phyloP scores from a whole-genome alignment of 2,797 vertebrate species.

The Ambastaia sidthimunki region DNA sequence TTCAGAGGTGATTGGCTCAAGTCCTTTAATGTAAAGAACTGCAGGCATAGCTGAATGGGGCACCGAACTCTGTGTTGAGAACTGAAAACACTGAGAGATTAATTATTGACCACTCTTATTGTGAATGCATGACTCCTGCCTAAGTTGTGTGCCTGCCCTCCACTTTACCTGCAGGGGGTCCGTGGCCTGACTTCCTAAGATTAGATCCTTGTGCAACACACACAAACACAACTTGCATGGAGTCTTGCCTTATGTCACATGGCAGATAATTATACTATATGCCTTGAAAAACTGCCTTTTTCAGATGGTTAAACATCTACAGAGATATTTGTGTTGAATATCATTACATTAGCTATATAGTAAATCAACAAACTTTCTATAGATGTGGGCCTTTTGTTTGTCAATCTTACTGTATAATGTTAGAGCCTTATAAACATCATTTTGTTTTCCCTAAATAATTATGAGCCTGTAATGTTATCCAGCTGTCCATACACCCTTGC shows the following conservation, averaged over 20 bases:
- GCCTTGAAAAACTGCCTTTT: not conserved
- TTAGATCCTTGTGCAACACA: slow-evolving; percentile 13
- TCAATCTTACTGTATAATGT: not conserved
- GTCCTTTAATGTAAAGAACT: not conserved
- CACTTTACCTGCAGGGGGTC: slow-evolving; percentile 42
- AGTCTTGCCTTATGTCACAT: slow-evolving; percentile 11
- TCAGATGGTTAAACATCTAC: not conserved
- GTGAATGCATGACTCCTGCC: slow-evolving; percentile 53
- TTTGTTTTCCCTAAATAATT: not conserved
- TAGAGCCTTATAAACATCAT: not conserved
- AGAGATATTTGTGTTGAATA: no score
- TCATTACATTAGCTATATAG: not conserved
- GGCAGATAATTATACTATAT: not conserved
- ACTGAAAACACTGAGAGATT: slow-evolving; percentile 47
- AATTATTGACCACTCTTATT: slow-evolving; percentile 61
- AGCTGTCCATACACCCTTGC: not conserved
- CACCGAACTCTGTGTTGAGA: slow-evolving; percentile 42
- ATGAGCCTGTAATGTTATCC: not conserved
- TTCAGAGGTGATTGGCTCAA: not conserved
- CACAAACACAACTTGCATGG: not conserved
- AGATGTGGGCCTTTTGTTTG: not conserved
- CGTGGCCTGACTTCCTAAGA: slow-evolving; percentile 39
- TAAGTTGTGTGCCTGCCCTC: slow-evolving; percentile 30
- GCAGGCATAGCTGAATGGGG: not conserved
- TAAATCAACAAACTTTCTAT: not conserved